Evolutionary conservation across 2,797 vertebrate species (phyloP).

Genomic region (Oreochromis grahami): DNA sequence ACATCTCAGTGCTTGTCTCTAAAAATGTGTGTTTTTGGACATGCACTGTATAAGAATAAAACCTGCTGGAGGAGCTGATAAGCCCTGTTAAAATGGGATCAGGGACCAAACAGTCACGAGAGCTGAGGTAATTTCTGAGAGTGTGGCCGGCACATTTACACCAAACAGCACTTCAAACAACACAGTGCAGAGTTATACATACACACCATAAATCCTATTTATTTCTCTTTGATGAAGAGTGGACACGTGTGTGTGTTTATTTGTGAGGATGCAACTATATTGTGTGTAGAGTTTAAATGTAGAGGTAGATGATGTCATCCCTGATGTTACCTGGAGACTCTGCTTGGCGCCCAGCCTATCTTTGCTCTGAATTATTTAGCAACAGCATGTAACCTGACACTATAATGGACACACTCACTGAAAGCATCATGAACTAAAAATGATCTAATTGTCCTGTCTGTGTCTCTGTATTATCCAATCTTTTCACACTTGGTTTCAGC

Average conservation of each 20-base stretch:
- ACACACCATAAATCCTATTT: neutral
- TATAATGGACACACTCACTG: constrained; percentile 32
- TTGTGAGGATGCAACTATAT: neutral
- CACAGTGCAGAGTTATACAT: neutral
- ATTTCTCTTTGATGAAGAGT: neutral
- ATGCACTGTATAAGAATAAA: neutral
- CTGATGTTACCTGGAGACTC: constrained; percentile 5
- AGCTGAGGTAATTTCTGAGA: neutral
- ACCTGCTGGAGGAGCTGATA: constrained; percentile 2
- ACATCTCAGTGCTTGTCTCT: neutral
- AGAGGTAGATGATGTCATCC: constrained; percentile 37
- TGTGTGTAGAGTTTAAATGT: constrained; percentile 4
- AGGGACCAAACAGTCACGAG: constrained; percentile 18
- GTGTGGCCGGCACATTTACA: neutral
- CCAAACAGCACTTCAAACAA: neutral
- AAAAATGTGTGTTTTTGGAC: neutral
- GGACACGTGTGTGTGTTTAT: neutral
- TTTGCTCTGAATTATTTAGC: constrained; percentile 62
- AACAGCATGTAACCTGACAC: constrained; percentile 48
- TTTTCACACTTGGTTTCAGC: neutral
- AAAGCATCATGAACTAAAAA: constrained; percentile 9
- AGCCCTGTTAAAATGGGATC: constrained; percentile 3
- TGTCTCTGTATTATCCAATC: neutral
- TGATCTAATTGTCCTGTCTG: constrained; percentile 3
- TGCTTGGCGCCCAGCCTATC: constrained; percentile 27